Evolutionary conservation across 2,113 vertebrate species (phyloP).

Genomic region (Tetrax tetrax): DNA sequence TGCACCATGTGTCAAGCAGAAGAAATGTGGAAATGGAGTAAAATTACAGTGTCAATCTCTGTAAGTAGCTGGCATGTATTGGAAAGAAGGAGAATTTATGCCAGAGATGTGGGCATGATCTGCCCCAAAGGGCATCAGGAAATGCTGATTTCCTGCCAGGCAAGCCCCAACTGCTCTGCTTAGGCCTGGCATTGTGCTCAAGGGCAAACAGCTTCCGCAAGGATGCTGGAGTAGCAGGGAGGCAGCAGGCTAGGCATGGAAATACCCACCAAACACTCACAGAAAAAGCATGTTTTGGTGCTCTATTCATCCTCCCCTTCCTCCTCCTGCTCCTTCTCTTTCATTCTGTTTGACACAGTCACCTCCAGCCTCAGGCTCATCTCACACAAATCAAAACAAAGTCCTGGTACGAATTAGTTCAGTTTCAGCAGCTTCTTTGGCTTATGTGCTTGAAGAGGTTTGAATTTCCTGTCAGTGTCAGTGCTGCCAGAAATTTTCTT

Average conservation of each 20-base stretch:
- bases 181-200: neutral
- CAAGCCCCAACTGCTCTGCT: neutral
- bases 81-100: neutral
- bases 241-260: neutral
- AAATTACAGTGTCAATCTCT: neutral
- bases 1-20: neutral
- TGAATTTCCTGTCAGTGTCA: slow-evolving; percentile 14
- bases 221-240: neutral
- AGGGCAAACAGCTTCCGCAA: neutral
- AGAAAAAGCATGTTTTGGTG: neutral
- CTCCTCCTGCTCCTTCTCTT: neutral
- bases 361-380: slow-evolving; percentile 6
- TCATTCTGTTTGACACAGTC: neutral
- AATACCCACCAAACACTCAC: neutral
- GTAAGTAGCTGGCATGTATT: neutral
- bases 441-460: neutral
- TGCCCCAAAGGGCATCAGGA: neutral
- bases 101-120: neutral
- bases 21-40: neutral
- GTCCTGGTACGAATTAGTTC: neutral
- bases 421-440: neutral
- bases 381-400: slow-evolving; percentile 4
- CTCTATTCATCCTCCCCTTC: neutral
- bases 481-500: neutral
- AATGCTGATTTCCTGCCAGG: neutral